A percentile compares a stretch with the other conserved stretches of the same genome.
These are phyloP conservation scores for Cosmia trapezina DNA, from an alignment of 2,888 invertebrate genomes.

Conservation along the genomic window DNA sequence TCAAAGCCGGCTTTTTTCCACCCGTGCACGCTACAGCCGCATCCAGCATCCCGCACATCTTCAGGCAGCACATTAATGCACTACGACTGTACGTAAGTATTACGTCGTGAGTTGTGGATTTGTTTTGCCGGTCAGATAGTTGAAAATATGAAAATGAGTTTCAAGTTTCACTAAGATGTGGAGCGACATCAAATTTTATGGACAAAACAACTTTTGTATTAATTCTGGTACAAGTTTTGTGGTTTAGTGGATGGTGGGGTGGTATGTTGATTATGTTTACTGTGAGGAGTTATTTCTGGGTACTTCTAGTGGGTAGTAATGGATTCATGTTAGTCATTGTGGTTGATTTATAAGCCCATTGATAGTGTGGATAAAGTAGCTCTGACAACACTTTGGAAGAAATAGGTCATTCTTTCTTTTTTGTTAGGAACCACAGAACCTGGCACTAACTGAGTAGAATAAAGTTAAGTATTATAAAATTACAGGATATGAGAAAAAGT, in stretches of 20 bases:
- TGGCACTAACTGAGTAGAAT: too few relatives aligned
- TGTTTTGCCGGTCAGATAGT: slow-evolving; percentile 86
- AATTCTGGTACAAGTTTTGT: slow-evolving; percentile 44
- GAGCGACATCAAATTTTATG: slow-evolving; percentile 77
- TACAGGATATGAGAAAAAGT: too few relatives aligned
- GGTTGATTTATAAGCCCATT: background rate
- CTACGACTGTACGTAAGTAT: slow-evolving; percentile 84
- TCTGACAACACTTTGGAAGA: background rate
- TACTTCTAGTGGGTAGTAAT: too few relatives aligned
- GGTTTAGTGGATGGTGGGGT: slow-evolving; percentile 7
- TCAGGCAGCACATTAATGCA: slow-evolving; percentile 82
- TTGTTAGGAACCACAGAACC: too few relatives aligned
- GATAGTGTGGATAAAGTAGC: background rate
- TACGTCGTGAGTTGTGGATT: slow-evolving; percentile 87
- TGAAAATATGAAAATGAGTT: slow-evolving; percentile 88
- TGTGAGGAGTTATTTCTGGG: background rate
- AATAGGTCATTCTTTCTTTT: too few relatives aligned
- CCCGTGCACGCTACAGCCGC: slow-evolving; percentile 21
- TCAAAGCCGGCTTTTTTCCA: too few relatives aligned
- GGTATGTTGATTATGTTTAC: background rate
- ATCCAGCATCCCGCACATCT: slow-evolving; percentile 54
- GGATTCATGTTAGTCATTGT: background rate
- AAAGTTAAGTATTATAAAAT: too few relatives aligned
- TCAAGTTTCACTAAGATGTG: slow-evolving; percentile 75
- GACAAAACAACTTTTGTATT: slow-evolving; percentile 67